Evolutionary conservation across 2,888 invertebrate species (phyloP).

Genomic region (Cerastoderma edule): DNA sequence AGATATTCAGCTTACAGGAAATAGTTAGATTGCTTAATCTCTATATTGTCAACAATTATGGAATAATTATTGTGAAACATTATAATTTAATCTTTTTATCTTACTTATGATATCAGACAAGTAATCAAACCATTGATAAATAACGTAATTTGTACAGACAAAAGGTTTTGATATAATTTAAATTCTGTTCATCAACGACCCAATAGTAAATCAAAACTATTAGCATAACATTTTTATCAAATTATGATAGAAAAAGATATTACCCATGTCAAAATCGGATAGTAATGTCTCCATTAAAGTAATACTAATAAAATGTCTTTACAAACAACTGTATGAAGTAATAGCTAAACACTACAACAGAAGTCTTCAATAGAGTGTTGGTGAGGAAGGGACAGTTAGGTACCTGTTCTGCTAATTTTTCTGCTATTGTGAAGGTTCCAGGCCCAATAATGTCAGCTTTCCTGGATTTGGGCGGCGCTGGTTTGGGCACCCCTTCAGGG

Average conservation of each 20-base stretch:
- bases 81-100: too few species aligned
- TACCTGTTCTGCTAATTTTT: conserved; percentile 53
- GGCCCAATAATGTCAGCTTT: conserved; percentile 52
- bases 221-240: background rate
- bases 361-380: background rate
- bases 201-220: too few species aligned
- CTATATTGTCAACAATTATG: too few species aligned
- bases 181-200: too few species aligned
- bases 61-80: too few species aligned
- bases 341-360: background rate
- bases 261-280: background rate
- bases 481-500: conserved; percentile 53
- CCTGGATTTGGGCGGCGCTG: conserved; percentile 51
- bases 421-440: conserved; percentile 47
- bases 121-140: too few species aligned
- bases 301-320: background rate
- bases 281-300: background rate
- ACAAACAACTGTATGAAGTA: background rate
- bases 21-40: too few species aligned
- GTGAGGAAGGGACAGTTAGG: background rate
- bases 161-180: too few species aligned
- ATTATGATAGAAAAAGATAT: background rate
- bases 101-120: too few species aligned
- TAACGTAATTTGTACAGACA: too few species aligned
- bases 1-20: too few species aligned